phyloP scores from a whole-genome alignment of 2,888 invertebrate genomes.

The Dryobotodes eremita region DNA sequence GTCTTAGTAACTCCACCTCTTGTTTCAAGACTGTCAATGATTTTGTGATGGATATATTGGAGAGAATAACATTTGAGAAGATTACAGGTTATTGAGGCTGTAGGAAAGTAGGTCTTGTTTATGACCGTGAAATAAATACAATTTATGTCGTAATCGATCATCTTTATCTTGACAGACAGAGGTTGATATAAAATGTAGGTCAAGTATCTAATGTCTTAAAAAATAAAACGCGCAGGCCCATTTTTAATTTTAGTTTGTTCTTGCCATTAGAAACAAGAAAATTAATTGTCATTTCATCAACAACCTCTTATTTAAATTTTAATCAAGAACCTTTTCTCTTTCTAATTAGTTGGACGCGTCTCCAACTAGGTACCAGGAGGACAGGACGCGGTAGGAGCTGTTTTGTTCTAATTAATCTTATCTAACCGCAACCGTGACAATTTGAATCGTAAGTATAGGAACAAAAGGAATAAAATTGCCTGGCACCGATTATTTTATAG shows the following conservation, averaged over 20 bases:
- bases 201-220: conserved; percentile 1
- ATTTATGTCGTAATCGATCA: conserved; percentile 29
- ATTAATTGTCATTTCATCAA: conserved; percentile 11
- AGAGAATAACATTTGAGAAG: conserved; percentile 2
- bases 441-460: conserved; percentile 54
- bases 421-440: conserved; percentile 51
- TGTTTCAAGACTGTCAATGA: conserved; percentile 12
- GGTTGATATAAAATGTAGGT: conserved; percentile 15
- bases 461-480: conserved; percentile 67
- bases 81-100: conserved; percentile 10
- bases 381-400: conserved; percentile 59
- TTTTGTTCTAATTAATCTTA: conserved; percentile 68
- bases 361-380: conserved; percentile 51
- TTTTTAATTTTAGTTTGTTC: conserved; percentile 5
- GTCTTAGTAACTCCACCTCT: conserved; percentile 33
- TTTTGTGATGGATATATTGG: conserved; percentile 20
- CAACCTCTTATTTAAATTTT: conserved; percentile 31
- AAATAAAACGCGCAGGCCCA: neutral
- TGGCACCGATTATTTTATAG: conserved; percentile 60
- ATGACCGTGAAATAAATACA: conserved; percentile 22
- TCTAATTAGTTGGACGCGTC: conserved; percentile 56
- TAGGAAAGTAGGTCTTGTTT: conserved; percentile 1
- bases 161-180: conserved; percentile 11
- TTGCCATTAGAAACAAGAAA: neutral
- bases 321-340: conserved; percentile 51